Conservation (phyloP, 2,113 vertebrate genomes). For the Panurus biarmicus region DNA sequence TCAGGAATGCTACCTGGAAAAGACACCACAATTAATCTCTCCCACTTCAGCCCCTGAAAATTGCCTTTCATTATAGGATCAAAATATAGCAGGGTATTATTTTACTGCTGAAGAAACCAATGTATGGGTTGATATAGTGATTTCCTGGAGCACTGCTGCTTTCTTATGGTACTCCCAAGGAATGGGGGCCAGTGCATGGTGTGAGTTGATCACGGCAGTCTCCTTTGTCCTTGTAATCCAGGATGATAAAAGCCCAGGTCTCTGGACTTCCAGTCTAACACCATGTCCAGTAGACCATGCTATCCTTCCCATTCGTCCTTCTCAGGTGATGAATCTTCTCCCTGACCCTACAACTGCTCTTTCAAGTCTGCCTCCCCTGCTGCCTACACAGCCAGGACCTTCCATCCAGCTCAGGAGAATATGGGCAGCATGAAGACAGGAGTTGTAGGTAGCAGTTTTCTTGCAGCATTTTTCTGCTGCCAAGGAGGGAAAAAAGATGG, state of each 20-base stretch:
- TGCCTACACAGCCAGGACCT: neutral
- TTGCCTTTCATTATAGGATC: neutral
- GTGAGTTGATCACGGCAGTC: neutral
- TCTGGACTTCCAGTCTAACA: neutral
- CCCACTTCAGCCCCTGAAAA: neutral
- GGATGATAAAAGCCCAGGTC: neutral
- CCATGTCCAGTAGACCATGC: neutral
- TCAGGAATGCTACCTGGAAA: neutral
- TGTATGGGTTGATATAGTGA: neutral
- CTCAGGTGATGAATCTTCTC: neutral
- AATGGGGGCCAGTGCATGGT: neutral
- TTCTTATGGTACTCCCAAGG: neutral
- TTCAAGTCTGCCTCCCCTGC: neutral
- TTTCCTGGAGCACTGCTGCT: neutral
- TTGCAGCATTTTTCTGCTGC: slow-evolving; percentile 1
- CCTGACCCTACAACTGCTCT: neutral
- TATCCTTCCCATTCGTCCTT: neutral
- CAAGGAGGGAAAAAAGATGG: neutral
- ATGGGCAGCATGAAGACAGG: neutral
- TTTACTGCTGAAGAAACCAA: neutral
- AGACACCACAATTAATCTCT: neutral
- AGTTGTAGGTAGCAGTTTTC: neutral
- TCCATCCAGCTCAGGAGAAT: neutral
- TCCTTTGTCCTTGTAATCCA: neutral
- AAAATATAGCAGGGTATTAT: neutral